Evolutionary conservation across 2,888 invertebrate genomes (phyloP).

Genomic region (Vanessa cardui): DNA sequence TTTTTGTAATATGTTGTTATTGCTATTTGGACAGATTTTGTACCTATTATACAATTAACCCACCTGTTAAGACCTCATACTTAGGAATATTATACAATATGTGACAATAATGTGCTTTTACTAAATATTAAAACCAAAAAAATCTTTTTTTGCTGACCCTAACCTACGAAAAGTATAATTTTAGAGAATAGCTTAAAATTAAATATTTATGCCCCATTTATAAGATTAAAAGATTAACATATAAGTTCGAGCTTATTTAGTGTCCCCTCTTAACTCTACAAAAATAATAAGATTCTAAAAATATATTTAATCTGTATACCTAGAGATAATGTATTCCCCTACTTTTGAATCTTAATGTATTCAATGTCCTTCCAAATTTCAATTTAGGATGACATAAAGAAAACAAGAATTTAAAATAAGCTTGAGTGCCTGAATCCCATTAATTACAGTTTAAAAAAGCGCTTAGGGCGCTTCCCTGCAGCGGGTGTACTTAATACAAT

Average conservation of each 20-base stretch:
- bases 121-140: background rate
- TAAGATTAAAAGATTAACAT: no score
- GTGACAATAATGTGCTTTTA: background rate
- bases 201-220: no score
- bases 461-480: conserved; percentile 35
- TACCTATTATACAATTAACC: background rate
- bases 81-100: background rate
- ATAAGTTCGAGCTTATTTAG: no score
- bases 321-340: background rate
- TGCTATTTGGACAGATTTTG: no score
- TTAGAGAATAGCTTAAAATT: no score
- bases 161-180: no score
- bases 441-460: conserved; percentile 55
- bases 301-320: background rate
- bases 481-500: conserved; percentile 47
- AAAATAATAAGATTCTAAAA: background rate
- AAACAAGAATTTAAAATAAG: conserved; percentile 56
- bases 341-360: background rate
- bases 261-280: background rate
- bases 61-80: background rate
- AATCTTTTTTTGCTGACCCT: background rate
- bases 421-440: conserved; percentile 46
- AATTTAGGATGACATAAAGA: conserved; percentile 43
- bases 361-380: conserved; percentile 38
- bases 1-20: no score